Percentiles rank a stretch among this genome's conserved stretches.
Evolutionary conservation across 2,888 invertebrate genomes (phyloP).

Genomic region (Drosophila anomelani): DNA sequence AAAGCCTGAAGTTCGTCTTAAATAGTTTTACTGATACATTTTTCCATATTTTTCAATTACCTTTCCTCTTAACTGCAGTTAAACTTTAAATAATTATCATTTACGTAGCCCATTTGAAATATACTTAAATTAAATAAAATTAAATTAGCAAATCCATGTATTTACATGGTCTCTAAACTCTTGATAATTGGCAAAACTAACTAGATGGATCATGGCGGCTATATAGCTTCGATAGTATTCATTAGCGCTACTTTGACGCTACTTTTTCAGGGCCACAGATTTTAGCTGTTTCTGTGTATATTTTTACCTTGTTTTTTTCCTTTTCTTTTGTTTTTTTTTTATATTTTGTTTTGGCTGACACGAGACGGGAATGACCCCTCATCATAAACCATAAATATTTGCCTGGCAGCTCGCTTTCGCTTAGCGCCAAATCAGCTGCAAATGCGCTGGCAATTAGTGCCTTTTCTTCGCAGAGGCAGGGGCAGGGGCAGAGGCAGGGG

Average conservation of each 20-base stretch:
- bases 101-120: not conserved
- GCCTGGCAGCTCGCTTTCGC: slow-evolving; percentile 25
- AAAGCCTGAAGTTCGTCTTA: not conserved
- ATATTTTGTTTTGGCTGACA: slow-evolving; percentile 6
- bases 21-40: not conserved
- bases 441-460: slow-evolving; percentile 55
- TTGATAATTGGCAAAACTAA: slow-evolving; percentile 7
- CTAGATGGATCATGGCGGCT: not conserved
- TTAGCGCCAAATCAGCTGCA: slow-evolving; percentile 43
- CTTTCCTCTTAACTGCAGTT: not conserved
- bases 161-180: not conserved
- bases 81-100: not conserved
- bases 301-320: not conserved
- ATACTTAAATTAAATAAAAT: not conserved
- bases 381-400: slow-evolving; percentile 34
- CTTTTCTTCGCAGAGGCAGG: slow-evolving; percentile 20
- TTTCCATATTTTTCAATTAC: not conserved
- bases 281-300: slow-evolving; percentile 5
- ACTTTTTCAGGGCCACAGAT: slow-evolving; percentile 22
- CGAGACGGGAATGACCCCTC: slow-evolving; percentile 28
- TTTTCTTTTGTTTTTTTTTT: not conserved
- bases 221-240: not conserved
- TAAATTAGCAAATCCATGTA: not conserved
- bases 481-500: not conserved
- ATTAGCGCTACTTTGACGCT: slow-evolving; percentile 1